Evolutionary conservation across 1,140 invertebrate species (phyloP).

Genomic region (Lasioglossum albipes): DNA sequence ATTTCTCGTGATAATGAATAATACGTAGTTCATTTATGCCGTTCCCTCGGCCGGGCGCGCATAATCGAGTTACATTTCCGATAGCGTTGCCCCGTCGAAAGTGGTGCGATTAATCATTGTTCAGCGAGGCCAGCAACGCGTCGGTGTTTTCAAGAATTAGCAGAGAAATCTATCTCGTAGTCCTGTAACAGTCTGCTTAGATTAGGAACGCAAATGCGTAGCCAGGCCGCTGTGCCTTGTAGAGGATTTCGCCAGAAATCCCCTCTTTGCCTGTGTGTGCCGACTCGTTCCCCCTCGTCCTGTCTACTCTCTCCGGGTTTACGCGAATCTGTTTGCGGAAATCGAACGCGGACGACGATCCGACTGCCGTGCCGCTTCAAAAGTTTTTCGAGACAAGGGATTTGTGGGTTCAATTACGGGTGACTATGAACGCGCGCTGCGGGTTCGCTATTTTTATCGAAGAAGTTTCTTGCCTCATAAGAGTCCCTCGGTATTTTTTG

Average conservation of each 20-base stretch:
- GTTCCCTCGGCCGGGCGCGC: too few species aligned
- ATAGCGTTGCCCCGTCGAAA: conserved; percentile 32
- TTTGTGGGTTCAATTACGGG: conserved; percentile 50
- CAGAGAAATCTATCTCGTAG: conserved; percentile 35
- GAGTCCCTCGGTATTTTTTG: background rate
- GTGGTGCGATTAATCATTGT: conserved; percentile 39
- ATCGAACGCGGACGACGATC: conserved; percentile 17
- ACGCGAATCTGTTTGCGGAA: conserved; percentile 31
- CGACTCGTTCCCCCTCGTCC: background rate
- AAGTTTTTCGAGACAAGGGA: conserved; percentile 53
- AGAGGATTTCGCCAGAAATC: conserved; percentile 43
- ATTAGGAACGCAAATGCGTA: conserved; percentile 49
- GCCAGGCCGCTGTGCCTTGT: conserved; percentile 40
- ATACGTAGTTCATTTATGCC: too few species aligned
- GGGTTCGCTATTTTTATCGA: background rate
- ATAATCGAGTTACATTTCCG: too few species aligned
- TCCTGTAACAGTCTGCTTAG: conserved; percentile 37
- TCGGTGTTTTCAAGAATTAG: conserved; percentile 20
- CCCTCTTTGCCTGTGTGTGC: too few species aligned
- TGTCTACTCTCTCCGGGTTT: background rate
- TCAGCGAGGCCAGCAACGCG: conserved; percentile 22
- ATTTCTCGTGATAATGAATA: too few species aligned
- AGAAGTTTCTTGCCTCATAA: background rate
- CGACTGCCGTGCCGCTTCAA: conserved; percentile 12
- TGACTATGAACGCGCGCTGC: conserved; percentile 12